A percentile compares a stretch with the other conserved stretches of the same genome.
Evolutionary conservation across 2,113 vertebrate species (phyloP).

Genomic region (Pluvialis apricaria): DNA sequence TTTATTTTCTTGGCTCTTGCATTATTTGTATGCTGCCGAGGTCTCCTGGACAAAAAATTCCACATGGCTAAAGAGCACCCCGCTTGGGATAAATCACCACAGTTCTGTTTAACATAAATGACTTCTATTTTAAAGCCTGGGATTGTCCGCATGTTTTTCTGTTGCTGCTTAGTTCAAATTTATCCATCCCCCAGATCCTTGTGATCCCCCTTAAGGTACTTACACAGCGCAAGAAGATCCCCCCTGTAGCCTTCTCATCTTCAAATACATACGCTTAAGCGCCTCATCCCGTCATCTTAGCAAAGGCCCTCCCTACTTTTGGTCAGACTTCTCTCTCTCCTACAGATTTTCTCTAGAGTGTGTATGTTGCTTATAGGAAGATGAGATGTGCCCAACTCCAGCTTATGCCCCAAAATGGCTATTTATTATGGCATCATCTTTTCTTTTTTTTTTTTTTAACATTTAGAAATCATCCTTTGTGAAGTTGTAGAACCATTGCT

Average conservation of each 20-base stretch:
- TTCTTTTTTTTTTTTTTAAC: not conserved
- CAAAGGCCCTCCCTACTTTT: constrained; percentile 2
- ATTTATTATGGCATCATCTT: not conserved
- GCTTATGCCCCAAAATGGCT: constrained; percentile 11
- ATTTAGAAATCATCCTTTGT: not conserved
- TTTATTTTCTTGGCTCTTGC: constrained; percentile 4
- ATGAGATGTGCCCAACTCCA: not conserved
- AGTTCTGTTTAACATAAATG: not conserved
- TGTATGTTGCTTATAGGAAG: not conserved
- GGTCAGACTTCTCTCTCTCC: not conserved
- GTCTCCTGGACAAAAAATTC: not conserved
- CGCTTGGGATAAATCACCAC: not conserved
- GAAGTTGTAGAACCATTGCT: not conserved
- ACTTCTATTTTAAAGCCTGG: constrained; percentile 32
- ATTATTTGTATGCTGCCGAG: not conserved
- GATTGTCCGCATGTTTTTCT: constrained; percentile 13
- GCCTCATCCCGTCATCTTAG: constrained; percentile 40
- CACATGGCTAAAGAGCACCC: not conserved
- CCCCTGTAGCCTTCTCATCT: constrained; percentile 62
- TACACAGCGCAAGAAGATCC: constrained; percentile 50
- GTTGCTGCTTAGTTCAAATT: constrained; percentile 43
- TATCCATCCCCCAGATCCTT: constrained; percentile 46
- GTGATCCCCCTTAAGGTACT: constrained; percentile 67
- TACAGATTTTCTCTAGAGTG: not conserved
- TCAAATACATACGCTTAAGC: constrained; percentile 10